These are phyloP conservation scores for Tineola bisselliella DNA, from an alignment of 2,888 invertebrate species.

Conservation along the genomic window DNA sequence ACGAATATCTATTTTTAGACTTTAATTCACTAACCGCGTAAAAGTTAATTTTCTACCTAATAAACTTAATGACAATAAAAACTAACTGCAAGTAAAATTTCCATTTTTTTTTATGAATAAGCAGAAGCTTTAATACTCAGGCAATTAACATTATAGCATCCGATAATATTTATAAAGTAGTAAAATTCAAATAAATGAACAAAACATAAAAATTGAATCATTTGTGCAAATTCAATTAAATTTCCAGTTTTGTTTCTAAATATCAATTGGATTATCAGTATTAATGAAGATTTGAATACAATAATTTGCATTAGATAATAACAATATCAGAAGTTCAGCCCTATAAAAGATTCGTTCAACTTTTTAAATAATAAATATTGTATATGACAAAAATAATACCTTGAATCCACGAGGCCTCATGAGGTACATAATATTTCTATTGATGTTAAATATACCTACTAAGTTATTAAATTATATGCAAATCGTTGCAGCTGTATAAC, in stretches of 20 bases:
- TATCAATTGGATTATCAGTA: no score
- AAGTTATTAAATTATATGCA: background rate
- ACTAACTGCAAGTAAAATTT: background rate
- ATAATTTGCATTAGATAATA: no score
- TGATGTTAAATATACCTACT: background rate
- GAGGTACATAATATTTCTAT: background rate
- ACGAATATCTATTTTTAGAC: background rate
- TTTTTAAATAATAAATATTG: background rate
- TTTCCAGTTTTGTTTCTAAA: background rate
- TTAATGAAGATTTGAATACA: no score
- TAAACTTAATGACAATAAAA: background rate
- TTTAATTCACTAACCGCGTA: background rate
- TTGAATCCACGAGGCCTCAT: background rate
- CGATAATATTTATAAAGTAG: slow-evolving; percentile 6
- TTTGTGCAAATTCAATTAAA: background rate
- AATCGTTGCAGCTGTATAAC: background rate
- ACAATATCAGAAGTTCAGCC: no score
- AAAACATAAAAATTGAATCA: background rate
- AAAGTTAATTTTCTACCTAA: background rate
- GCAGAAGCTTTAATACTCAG: background rate
- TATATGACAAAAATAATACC: background rate
- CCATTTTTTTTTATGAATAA: background rate
- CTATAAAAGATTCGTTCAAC: no score
- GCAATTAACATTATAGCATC: background rate
- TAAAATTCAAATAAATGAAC: background rate